Base-by-base conservation (phyloP, 2,888 invertebrate genomes). In the Diadromus collaris region DNA sequence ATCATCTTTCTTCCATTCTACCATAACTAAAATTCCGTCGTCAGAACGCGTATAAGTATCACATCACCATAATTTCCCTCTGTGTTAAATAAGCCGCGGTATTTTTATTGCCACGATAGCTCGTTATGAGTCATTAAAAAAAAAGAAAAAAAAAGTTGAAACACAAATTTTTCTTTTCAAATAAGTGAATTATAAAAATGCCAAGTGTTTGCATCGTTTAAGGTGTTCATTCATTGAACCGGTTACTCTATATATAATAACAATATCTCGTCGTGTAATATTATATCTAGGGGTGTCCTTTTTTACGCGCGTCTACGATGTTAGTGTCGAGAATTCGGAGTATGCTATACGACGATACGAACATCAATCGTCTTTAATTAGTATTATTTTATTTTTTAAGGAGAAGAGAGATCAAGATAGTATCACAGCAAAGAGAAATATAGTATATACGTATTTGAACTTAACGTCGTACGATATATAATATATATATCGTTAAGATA, bases 361-460 rank as follows among this genome's bases (percentile, higher is more conserved):
- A 67, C 63, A 69, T 32, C 32, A 54, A 76, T 75, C 54, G 7
- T 76, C 10, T 48, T 41, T 76, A 32, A 60, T 41, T 51, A 24
- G 27, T 67, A 61, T 58, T 64, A 21, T 29, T 60, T 34, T 21
- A 27, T 13, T 13, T 61, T 44, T 65, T 41, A 76, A 51, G 48
- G 76, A 79, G 72, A 75, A 79, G 78, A 80, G 46, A 81, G 78
- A 81, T 71, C 68, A 54, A 83, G 79, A 81, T 73, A 73, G 81
- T 83, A 83, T 83, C 83, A 83, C 83, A 83, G 83, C 73, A 79
- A 82, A 82, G 79, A 83, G 79, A 68, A 83, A 79, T 65, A 60
- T 73, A 76, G 54, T 60, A 51, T 34, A 44, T 78, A 58, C 38
- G 68, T 63, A 38, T 71, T n/a, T 61, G 58, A 70, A 70, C 13